Percentiles rank a stretch among this genome's conserved stretches.
Conservation (phyloP, 2,113 vertebrate genomes). For the Leptodactylus fuscus region DNA sequence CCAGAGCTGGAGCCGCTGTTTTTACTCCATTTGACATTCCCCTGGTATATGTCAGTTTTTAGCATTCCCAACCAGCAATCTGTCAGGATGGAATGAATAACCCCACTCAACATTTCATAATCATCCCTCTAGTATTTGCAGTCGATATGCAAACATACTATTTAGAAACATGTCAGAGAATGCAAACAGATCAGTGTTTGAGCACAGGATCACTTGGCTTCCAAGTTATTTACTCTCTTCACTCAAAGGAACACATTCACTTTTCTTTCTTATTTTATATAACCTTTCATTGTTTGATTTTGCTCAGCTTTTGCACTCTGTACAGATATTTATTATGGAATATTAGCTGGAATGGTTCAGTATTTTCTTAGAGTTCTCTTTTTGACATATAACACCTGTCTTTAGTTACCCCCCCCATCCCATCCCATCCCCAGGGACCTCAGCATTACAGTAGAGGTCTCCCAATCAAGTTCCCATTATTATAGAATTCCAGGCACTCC, state of each 20-base stretch:
- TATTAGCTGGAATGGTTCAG: background rate
- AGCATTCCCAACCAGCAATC: slow-evolving; percentile 18
- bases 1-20: background rate
- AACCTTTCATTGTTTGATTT: slow-evolving; percentile 30
- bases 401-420: background rate
- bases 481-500: background rate
- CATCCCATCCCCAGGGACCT: background rate
- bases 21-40: background rate
- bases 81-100: slow-evolving; percentile 40
- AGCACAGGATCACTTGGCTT: slow-evolving; percentile 14
- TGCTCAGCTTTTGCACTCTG: background rate
- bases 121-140: slow-evolving; percentile 38
- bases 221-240: slow-evolving; percentile 22
- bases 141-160: slow-evolving; percentile 39
- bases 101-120: slow-evolving; percentile 37
- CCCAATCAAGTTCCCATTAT: background rate
- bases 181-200: slow-evolving; percentile 24
- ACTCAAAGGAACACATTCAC: slow-evolving; percentile 25
- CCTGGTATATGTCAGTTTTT: slow-evolving; percentile 26
- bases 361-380: background rate
- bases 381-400: background rate
- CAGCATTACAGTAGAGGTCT: background rate
- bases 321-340: background rate
- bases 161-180: slow-evolving; percentile 26
- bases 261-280: slow-evolving; percentile 1